phyloP scores from a whole-genome alignment of 2,797 vertebrate species.

The Anguilla obscura region DNA sequence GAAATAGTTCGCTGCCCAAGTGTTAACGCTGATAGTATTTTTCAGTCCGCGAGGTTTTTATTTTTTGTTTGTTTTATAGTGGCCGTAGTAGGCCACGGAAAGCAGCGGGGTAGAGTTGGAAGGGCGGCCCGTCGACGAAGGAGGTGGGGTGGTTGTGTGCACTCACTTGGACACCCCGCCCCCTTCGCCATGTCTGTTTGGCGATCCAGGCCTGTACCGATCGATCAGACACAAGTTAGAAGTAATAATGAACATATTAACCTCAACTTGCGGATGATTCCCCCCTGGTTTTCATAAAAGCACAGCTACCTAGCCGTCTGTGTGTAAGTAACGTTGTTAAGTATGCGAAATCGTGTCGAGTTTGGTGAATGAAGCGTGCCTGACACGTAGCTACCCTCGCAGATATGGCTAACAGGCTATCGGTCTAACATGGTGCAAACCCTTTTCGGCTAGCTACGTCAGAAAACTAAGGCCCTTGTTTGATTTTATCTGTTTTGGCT shows the following conservation, averaged over 20 bases:
- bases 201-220: background rate
- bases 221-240: background rate
- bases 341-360: background rate
- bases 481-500: background rate
- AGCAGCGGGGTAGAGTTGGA: constrained; percentile 48
- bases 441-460: background rate
- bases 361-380: constrained; percentile 7
- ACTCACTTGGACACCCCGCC: constrained; percentile 56
- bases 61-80: constrained; percentile 14
- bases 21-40: background rate
- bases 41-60: background rate
- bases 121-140: constrained; percentile 58
- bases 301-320: background rate
- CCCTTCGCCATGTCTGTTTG: constrained; percentile 63
- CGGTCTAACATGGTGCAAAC: background rate
- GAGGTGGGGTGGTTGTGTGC: constrained; percentile 54
- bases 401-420: background rate
- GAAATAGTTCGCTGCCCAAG: constrained; percentile 26
- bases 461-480: background rate
- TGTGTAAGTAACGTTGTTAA: background rate
- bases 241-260: background rate
- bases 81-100: constrained; percentile 39
- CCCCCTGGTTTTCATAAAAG: background rate
- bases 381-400: background rate
- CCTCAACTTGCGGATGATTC: background rate